These are phyloP conservation scores for Sparus aurata DNA, from an alignment of 2,797 vertebrate genomes.

Conservation along the genomic window DNA sequence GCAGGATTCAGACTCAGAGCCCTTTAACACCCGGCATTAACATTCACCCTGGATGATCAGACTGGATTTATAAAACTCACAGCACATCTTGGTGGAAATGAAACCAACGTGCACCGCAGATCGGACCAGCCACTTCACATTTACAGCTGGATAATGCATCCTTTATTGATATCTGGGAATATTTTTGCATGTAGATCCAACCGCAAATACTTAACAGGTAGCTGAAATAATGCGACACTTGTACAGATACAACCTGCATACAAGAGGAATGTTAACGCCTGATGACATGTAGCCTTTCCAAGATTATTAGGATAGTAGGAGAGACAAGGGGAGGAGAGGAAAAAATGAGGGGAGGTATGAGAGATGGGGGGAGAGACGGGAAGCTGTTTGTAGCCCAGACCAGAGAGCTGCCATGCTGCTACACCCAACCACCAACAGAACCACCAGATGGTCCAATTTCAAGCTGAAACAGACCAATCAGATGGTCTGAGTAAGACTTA, in stretches of 20 bases:
- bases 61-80: neutral
- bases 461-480: slow-evolving; percentile 67
- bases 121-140: neutral
- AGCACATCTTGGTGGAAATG: neutral
- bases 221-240: neutral
- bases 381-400: slow-evolving; percentile 56
- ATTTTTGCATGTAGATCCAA: neutral
- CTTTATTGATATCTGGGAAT: neutral
- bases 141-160: neutral
- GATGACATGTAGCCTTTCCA: slow-evolving; percentile 30
- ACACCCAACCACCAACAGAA: slow-evolving; percentile 71
- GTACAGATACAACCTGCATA: neutral
- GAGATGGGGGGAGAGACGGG: neutral
- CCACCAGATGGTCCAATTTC: slow-evolving; percentile 63
- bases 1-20: slow-evolving; percentile 28
- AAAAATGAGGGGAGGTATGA: neutral
- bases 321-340: slow-evolving; percentile 13
- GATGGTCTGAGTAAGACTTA: slow-evolving; percentile 85
- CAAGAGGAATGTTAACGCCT: slow-evolving; percentile 42
- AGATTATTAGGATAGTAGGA: slow-evolving; percentile 31
- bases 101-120: neutral
- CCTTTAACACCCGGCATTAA: slow-evolving; percentile 33
- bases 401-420: slow-evolving; percentile 71
- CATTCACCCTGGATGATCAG: slow-evolving; percentile 30
- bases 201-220: neutral